These are phyloP conservation scores for Helicorthomorpha holstii DNA, from an alignment of 1,140 invertebrate species.

Conservation along the genomic window DNA sequence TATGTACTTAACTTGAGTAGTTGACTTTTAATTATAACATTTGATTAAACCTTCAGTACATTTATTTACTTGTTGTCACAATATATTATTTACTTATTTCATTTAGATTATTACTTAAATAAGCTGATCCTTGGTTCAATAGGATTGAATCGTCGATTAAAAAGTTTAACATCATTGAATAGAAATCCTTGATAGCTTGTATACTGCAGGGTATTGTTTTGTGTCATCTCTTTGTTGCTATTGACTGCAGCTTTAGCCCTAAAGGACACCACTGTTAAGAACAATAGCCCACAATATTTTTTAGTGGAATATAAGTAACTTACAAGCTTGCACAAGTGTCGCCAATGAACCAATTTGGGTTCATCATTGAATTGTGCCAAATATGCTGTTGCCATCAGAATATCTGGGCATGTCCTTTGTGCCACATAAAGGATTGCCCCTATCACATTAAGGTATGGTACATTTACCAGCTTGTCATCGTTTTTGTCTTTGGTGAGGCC, in stretches of 20 bases:
- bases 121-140: background rate
- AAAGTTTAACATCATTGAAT: background rate
- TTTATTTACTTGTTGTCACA: background rate
- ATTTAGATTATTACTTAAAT: background rate
- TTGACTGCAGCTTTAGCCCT: background rate
- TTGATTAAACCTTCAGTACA: background rate
- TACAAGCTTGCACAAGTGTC: no score
- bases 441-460: no score
- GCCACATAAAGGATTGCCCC: no score
- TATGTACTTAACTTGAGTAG: background rate
- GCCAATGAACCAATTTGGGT: no score
- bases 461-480: no score
- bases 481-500: no score
- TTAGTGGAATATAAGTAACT: no score
- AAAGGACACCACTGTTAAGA: background rate
- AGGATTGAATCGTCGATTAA: background rate
- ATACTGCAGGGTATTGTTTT: background rate
- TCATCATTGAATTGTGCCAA: no score
- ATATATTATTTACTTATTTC: background rate
- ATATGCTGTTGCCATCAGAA: no score
- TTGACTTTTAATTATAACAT: background rate
- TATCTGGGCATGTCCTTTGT: no score
- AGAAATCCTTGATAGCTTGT: background rate
- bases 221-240: background rate
- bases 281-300: background rate